Conservation (phyloP, 1,140 invertebrate genomes). For the Pseudomyrmex flavicornis region DNA sequence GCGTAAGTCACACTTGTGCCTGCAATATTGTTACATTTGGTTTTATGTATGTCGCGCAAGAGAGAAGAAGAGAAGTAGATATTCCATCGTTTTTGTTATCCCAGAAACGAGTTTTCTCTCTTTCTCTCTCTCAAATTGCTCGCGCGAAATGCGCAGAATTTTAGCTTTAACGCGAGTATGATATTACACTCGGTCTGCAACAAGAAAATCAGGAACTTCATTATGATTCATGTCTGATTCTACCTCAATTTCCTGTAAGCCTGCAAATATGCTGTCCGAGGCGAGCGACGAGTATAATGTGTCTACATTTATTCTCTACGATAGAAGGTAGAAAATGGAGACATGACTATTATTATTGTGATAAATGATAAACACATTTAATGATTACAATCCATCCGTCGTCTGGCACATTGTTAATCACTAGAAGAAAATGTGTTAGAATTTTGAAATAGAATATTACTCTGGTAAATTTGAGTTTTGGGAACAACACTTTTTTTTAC, state of each 20-base stretch:
- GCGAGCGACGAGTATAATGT: slow-evolving; percentile 19
- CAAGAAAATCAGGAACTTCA: slow-evolving; percentile 41
- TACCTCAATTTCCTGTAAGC: slow-evolving; percentile 47
- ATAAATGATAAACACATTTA: slow-evolving; percentile 40
- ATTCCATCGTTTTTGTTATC: slow-evolving; percentile 27
- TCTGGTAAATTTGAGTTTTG: no score
- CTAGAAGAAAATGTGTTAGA: background rate
- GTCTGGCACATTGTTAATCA: background rate
- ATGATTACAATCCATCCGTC: background rate
- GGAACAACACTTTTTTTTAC: no score
- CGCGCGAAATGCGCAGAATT: slow-evolving; percentile 17
- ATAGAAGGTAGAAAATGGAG: background rate
- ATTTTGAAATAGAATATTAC: no score
- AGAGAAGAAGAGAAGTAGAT: background rate
- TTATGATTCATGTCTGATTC: slow-evolving; percentile 49
- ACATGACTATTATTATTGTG: slow-evolving; percentile 11
- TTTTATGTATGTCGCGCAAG: background rate
- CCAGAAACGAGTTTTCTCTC: slow-evolving; percentile 16
- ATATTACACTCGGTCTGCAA: slow-evolving; percentile 30
- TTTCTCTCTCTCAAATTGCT: background rate
- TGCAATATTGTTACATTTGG: slow-evolving; percentile 19
- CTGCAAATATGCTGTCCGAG: slow-evolving; percentile 39
- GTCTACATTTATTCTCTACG: slow-evolving; percentile 16
- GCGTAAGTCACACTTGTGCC: slow-evolving; percentile 17
- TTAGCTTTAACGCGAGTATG: background rate